Evolutionary conservation across 2,888 invertebrate genomes (phyloP), one percentile per base, ranked within the genome.

Genomic region (Eupithecia dodoneata): DNA sequence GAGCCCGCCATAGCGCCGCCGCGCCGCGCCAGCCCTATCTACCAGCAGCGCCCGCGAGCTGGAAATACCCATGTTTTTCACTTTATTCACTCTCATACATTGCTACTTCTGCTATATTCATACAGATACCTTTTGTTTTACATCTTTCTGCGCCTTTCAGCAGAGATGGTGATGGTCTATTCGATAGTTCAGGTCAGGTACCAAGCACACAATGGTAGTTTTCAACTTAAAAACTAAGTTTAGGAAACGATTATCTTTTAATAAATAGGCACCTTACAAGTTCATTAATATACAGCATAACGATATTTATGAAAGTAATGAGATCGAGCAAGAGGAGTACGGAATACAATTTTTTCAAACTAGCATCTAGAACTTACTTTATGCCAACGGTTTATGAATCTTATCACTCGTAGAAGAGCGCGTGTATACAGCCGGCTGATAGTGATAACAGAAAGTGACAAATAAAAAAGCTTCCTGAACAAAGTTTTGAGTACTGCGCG

Each of bases 371-470:
- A 63, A 30, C 30, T 74, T 79, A 82, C 77, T 18, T 12, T 73
- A 76, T 18, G 66, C 44, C 73, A 85, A 83, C 82, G 85, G 81
- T 87, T 86, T 85, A 81, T 85, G 85, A 88, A 82, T 87, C 85
- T 80, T 85, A 87, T 83, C 78, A 81, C 83, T 81, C 81, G 75
- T 84, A 87, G 85, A 89, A 89, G 87, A 88, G 85, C 86, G 87
- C 81, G 87, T 91, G 88, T 93, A 91, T 91, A 90, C 90, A 89
- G 87, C 82, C 85, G 85, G 83, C 90, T 91, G 94, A 93, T 94
- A 94, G 93, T 91, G 94, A 93, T 94, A 94, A 93, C 92, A 89
- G 90, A 93, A 93, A 91, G 92, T 92, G 92, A 94, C 93, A 92
- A 92, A 94, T 93, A 94, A 94, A 94, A 93, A 94, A 94, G 93